Percentiles rank a stretch among this genome's conserved stretches.
Conservation (phyloP, 2,797 vertebrate species). For the Acanthornis magna region DNA sequence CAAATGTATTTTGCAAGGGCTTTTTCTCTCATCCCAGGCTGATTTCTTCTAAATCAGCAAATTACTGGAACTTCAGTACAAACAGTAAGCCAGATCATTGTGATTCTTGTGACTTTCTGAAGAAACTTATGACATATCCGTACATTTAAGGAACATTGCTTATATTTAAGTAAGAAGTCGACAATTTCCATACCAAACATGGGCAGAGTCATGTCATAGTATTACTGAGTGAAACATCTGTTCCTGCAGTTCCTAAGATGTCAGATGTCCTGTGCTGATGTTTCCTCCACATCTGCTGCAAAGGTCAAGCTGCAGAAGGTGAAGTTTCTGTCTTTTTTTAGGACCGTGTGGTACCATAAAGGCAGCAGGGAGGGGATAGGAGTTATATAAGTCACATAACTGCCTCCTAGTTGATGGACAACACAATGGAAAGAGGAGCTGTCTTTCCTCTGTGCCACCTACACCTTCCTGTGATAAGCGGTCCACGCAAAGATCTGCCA, state of each 20-base stretch:
- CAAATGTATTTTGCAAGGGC: not conserved
- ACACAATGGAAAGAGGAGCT: not conserved
- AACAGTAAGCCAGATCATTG: not conserved
- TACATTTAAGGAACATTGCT: not conserved
- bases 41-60: not conserved
- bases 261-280: not conserved
- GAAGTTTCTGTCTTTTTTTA: not conserved
- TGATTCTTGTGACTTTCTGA: not conserved
- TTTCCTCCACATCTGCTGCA: not conserved
- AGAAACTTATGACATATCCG: not conserved
- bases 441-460: not conserved
- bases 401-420: not conserved
- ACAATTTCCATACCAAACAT: not conserved
- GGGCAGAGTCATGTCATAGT: not conserved
- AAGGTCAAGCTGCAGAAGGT: not conserved
- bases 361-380: not conserved
- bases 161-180: not conserved
- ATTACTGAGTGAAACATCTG: not conserved
- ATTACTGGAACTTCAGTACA: not conserved
- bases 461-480: not conserved
- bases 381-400: not conserved
- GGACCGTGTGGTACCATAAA: not conserved
- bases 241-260: not conserved
- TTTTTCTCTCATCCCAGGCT: not conserved
- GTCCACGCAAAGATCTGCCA: not conserved